Conservation (phyloP, 2,113 vertebrate species). For the Tachysurus fulvidraco region DNA sequence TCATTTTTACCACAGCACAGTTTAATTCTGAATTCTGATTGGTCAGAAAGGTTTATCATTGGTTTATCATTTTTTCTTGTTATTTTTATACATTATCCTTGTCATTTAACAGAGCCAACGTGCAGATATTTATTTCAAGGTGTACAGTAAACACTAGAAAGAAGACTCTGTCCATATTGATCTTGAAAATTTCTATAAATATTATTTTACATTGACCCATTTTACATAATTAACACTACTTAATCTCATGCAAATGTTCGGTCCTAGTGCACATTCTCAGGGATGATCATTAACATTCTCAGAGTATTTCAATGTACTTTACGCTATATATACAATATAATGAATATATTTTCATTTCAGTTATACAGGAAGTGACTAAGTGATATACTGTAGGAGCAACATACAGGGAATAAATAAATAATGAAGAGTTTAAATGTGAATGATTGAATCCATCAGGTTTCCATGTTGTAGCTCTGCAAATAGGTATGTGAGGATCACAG, state of each 20-base stretch:
- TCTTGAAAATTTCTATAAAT: background rate
- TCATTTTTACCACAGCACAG: background rate
- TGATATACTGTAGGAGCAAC: background rate
- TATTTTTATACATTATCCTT: no score
- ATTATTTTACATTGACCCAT: background rate
- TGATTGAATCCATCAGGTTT: no score
- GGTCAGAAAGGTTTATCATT: background rate
- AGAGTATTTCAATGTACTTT: background rate
- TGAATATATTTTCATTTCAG: background rate
- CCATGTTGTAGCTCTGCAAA: no score
- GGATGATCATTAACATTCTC: background rate
- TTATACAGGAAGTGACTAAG: background rate
- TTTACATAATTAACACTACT: background rate
- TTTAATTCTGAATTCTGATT: background rate
- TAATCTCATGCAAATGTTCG: background rate
- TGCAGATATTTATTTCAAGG: no score
- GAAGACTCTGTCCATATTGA: no score
- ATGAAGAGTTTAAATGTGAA: background rate
- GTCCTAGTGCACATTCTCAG: background rate
- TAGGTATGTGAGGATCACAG: no score
- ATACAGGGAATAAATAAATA: background rate
- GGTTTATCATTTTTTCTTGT: no score
- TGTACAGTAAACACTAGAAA: no score
- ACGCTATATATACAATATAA: background rate
- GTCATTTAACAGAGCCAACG: no score